Percentiles rank a stretch among this genome's conserved stretches.
phyloP scores from a whole-genome alignment of 2,888 invertebrate genomes.

The Acrobasis consociella region DNA sequence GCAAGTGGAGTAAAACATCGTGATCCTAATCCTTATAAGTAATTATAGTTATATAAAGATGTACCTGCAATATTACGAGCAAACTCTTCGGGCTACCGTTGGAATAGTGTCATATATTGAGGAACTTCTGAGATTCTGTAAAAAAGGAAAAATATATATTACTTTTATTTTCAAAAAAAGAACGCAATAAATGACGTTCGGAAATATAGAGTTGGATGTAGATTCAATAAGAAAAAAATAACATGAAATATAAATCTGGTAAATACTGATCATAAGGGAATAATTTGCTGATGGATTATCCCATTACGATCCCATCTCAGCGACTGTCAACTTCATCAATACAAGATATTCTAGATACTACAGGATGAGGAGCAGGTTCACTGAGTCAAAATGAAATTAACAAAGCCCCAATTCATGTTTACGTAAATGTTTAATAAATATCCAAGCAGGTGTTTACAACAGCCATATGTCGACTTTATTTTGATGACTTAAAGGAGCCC shows the following conservation, averaged over 20 bases:
- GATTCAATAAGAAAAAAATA: no score
- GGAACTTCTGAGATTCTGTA: constrained; percentile 6
- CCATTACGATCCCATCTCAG: not conserved
- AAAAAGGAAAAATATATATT: not conserved
- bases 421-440: constrained; percentile 8
- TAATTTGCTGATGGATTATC: no score
- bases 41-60: not conserved
- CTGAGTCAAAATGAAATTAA: not conserved
- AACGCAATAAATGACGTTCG: no score
- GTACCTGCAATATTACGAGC: constrained; percentile 29
- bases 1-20: no score
- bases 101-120: constrained; percentile 11
- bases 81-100: constrained; percentile 18
- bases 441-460: constrained; percentile 15
- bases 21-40: no score
- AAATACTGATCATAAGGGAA: no score
- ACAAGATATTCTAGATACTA: no score
- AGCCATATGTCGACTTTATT: constrained; percentile 42
- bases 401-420: not conserved
- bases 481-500: constrained; percentile 50
- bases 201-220: no score
- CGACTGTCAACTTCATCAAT: not conserved
- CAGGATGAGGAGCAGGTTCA: not conserved
- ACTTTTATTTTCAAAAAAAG: not conserved
- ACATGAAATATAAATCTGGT: no score